A percentile compares a stretch with the other conserved stretches of the same genome.
Conservation (phyloP, 2,888 invertebrate species). For the Pharmacophagus antenor region DNA sequence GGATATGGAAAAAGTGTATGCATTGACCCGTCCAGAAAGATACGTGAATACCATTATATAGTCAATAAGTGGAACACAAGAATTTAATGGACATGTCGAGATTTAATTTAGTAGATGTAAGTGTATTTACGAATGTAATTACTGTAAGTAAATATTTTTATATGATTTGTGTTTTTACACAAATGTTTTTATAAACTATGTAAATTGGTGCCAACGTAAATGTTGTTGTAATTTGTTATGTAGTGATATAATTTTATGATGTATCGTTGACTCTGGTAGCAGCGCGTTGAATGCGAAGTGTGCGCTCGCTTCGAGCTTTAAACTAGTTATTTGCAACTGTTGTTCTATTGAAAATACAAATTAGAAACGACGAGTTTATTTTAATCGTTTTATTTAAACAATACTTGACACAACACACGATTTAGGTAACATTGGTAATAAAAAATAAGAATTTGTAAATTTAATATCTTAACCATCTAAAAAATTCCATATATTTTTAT, state of each 20-base stretch:
- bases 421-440: background rate
- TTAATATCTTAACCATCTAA: background rate
- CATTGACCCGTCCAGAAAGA: conserved; percentile 49
- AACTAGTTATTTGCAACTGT: conserved; percentile 74
- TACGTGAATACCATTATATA: conserved; percentile 67
- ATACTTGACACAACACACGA: background rate
- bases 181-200: conserved; percentile 73
- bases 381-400: conserved; percentile 46
- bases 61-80: conserved; percentile 61
- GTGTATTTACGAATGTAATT: conserved; percentile 71
- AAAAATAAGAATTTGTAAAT: background rate
- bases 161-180: conserved; percentile 70
- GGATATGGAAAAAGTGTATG: conserved; percentile 16
- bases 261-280: conserved; percentile 72
- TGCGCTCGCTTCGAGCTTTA: conserved; percentile 60
- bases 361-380: conserved; percentile 53
- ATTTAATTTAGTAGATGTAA: conserved; percentile 73
- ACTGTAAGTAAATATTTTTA: conserved; percentile 77
- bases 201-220: conserved; percentile 79
- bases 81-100: conserved; percentile 74
- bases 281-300: conserved; percentile 41
- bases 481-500: background rate
- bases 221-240: conserved; percentile 80
- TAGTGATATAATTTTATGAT: conserved; percentile 76
- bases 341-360: conserved; percentile 77